Conservation (phyloP, 2,113 vertebrate genomes). For the Ursus arctos region DNA sequence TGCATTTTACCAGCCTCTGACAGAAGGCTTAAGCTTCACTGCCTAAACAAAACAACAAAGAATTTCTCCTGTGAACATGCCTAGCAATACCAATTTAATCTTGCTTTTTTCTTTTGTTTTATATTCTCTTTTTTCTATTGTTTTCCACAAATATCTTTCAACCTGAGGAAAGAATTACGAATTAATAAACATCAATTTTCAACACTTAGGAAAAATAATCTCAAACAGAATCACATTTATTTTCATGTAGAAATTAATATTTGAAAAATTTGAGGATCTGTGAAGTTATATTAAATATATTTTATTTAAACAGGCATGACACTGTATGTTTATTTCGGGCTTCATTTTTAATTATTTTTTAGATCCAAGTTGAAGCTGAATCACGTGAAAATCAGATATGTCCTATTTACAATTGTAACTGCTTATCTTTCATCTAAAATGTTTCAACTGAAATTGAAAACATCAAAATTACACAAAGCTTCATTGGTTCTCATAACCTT, state of each 20-base stretch:
- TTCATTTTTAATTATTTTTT: slow-evolving; percentile 24
- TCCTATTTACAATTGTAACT: slow-evolving; percentile 12
- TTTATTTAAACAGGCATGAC: background rate
- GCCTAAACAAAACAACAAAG: background rate
- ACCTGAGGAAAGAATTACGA: background rate
- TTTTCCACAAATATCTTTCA: background rate
- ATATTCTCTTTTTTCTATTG: background rate
- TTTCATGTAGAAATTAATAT: slow-evolving; percentile 5
- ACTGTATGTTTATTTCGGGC: background rate
- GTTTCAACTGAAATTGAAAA: background rate
- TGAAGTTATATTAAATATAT: background rate
- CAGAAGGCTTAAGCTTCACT: background rate
- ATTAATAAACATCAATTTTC: background rate
- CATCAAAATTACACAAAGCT: background rate
- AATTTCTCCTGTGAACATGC: background rate
- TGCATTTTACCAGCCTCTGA: background rate
- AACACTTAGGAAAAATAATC: background rate
- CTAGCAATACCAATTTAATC: background rate
- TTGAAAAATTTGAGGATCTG: background rate
- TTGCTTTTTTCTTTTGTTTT: background rate
- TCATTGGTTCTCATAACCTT: background rate
- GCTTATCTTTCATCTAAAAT: slow-evolving; percentile 4
- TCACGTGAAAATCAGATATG: background rate
- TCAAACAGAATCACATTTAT: background rate
- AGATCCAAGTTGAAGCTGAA: background rate